A percentile compares a stretch with the other conserved stretches of the same genome.
These are phyloP conservation scores for Sylvilagus floridanus DNA, from an alignment of 2,797 vertebrate species.

Conservation along the genomic window DNA sequence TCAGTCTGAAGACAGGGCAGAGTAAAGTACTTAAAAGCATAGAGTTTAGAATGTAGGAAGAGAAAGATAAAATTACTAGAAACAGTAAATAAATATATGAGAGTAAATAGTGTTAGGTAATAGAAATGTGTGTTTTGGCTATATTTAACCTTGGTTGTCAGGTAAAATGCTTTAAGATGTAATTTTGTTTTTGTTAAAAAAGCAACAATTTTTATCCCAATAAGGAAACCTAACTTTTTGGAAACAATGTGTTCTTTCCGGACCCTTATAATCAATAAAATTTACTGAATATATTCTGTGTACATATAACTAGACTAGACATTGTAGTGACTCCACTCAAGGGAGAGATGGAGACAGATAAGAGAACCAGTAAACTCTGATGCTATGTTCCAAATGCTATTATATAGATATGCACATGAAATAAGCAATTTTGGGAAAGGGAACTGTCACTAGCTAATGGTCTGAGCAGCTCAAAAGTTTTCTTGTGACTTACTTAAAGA, in stretches of 20 bases:
- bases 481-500: no score
- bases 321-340: not conserved
- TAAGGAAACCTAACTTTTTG: not conserved
- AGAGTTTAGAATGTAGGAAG: not conserved
- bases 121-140: not conserved
- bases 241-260: not conserved
- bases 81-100: not conserved
- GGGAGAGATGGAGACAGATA: not conserved
- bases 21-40: not conserved
- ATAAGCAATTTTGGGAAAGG: not conserved
- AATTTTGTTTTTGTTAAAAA: not conserved
- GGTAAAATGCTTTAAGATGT: slow-evolving; percentile 21
- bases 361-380: not conserved
- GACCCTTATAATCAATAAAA: not conserved
- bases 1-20: not conserved
- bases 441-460: no score
- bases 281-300: not conserved
- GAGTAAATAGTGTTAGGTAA: not conserved
- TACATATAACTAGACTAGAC: not conserved
- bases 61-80: slow-evolving; percentile 7
- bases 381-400: not conserved
- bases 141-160: not conserved
- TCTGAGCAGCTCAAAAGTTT: no score
- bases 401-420: not conserved
- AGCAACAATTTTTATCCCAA: not conserved